Percentiles rank a stretch among this genome's conserved stretches.
Evolutionary conservation across 2,888 invertebrate species (phyloP).

Genomic region (Hirtodrosophila histrioides): DNA sequence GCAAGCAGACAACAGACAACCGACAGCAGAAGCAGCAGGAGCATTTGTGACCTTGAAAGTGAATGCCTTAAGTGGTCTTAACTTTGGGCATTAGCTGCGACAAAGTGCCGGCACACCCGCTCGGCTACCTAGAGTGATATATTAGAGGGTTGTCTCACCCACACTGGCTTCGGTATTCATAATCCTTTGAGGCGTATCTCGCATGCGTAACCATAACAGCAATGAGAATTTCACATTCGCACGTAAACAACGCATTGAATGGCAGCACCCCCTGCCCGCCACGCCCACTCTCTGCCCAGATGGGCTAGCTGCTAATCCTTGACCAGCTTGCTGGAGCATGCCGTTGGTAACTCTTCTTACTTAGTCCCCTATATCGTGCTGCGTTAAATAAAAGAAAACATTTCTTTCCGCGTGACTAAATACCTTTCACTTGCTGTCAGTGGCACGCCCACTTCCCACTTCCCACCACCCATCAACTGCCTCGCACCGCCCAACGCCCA

Average conservation of each 20-base stretch:
- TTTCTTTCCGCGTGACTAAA: conserved; percentile 78
- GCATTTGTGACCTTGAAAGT: conserved; percentile 44
- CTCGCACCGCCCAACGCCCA: conserved; percentile 43
- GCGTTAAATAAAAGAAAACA: conserved; percentile 72
- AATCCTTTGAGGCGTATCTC: conserved; percentile 55
- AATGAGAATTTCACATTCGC: conserved; percentile 70
- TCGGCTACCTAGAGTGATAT: conserved; percentile 36
- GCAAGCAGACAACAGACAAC: neutral
- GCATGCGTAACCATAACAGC: conserved; percentile 57
- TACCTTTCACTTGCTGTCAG: conserved; percentile 79
- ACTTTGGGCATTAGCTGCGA: conserved; percentile 62
- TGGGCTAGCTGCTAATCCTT: conserved; percentile 56
- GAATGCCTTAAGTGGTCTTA: conserved; percentile 63
- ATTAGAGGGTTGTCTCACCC: conserved; percentile 30
- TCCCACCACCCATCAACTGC: too few relatives aligned
- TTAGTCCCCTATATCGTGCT: conserved; percentile 34
- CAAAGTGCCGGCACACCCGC: conserved; percentile 54
- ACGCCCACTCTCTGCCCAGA: neutral
- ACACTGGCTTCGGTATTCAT: conserved; percentile 26
- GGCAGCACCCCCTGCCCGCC: conserved; percentile 1
- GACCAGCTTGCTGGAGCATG: conserved; percentile 62
- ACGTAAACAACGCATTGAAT: conserved; percentile 72
- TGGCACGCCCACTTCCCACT: conserved; percentile 41
- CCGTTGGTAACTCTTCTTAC: conserved; percentile 14
- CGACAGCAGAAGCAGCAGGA: conserved; percentile 7